These are phyloP conservation scores for Euura lappo DNA, from an alignment of 1,140 invertebrate genomes.

Conservation along the genomic window DNA sequence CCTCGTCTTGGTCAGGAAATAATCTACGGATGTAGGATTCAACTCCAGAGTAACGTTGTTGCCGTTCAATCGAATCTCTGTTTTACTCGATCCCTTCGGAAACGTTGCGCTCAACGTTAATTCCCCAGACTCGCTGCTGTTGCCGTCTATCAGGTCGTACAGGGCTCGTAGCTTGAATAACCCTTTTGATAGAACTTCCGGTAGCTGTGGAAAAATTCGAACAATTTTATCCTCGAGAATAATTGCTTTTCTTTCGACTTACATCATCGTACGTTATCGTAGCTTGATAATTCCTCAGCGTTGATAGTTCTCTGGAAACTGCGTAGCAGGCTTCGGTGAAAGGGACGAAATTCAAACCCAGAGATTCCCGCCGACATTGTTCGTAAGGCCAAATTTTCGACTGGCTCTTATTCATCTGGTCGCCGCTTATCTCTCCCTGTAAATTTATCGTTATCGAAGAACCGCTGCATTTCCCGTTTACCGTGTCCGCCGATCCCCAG, in stretches of 20 bases:
- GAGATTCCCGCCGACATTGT: slow-evolving; percentile 41
- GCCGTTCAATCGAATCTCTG: slow-evolving; percentile 43
- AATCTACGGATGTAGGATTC: slow-evolving; percentile 43
- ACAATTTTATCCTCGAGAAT: slow-evolving; percentile 14
- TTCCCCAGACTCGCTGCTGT: slow-evolving; percentile 37
- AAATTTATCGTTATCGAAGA: slow-evolving; percentile 47
- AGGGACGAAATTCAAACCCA: slow-evolving; percentile 40
- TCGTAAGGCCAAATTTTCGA: slow-evolving; percentile 48
- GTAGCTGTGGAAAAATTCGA: slow-evolving; percentile 36
- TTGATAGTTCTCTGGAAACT: slow-evolving; percentile 53
- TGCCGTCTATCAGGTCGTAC: slow-evolving; percentile 46
- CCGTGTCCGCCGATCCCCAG: slow-evolving; percentile 46
- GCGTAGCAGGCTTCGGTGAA: slow-evolving; percentile 54
- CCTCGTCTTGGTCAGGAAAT: slow-evolving; percentile 47
- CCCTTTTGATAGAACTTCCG: slow-evolving; percentile 38
- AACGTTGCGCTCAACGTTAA: slow-evolving; percentile 41
- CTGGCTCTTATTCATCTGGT: slow-evolving; percentile 45
- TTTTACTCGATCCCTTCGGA: slow-evolving; percentile 43
- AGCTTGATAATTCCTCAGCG: slow-evolving; percentile 50
- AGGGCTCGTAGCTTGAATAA: slow-evolving; percentile 41
- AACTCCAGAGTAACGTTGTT: slow-evolving; percentile 41
- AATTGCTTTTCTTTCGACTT: slow-evolving; percentile 25
- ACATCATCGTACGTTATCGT: slow-evolving; percentile 47
- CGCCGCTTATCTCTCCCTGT: slow-evolving; percentile 44
- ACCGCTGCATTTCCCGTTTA: slow-evolving; percentile 51